Evolutionary conservation across 2,797 vertebrate species (phyloP).

Genomic region (Clarias pachynema): DNA sequence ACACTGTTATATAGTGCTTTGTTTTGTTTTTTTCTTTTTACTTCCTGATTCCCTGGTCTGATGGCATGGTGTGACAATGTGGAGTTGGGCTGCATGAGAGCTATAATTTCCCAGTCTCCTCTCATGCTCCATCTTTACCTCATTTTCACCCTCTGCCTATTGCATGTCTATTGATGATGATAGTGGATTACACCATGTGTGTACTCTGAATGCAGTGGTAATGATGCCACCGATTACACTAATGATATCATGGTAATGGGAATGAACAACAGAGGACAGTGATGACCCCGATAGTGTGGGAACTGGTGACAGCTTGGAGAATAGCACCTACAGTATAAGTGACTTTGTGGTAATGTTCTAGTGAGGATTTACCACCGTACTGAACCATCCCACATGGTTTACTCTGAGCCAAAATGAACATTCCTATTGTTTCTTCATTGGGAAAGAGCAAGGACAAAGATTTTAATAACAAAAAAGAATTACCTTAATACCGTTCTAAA

Average conservation of each 20-base stretch:
- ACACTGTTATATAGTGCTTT: constrained; percentile 10
- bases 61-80: background rate
- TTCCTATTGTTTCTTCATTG: constrained; percentile 42
- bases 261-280: constrained; percentile 30
- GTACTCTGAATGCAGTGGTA: constrained; percentile 43
- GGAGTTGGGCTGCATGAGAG: background rate
- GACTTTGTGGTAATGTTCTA: constrained; percentile 30
- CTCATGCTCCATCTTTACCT: background rate
- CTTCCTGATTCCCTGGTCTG: background rate
- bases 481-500: background rate
- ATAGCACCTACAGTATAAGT: constrained; percentile 39
- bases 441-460: constrained; percentile 23
- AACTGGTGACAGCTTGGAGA: constrained; percentile 51
- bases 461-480: background rate
- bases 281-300: constrained; percentile 41
- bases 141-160: background rate
- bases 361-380: constrained; percentile 30
- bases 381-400: constrained; percentile 37
- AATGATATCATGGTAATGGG: constrained; percentile 48
- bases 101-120: too few species aligned
- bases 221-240: constrained; percentile 51
- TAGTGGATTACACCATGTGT: background rate
- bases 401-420: constrained; percentile 41
- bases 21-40: background rate
- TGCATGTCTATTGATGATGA: constrained; percentile 13